Percentiles rank a stretch among this genome's conserved stretches.
Evolutionary conservation across 2,888 invertebrate species (phyloP).

Genomic region (Coelinius sp.): DNA sequence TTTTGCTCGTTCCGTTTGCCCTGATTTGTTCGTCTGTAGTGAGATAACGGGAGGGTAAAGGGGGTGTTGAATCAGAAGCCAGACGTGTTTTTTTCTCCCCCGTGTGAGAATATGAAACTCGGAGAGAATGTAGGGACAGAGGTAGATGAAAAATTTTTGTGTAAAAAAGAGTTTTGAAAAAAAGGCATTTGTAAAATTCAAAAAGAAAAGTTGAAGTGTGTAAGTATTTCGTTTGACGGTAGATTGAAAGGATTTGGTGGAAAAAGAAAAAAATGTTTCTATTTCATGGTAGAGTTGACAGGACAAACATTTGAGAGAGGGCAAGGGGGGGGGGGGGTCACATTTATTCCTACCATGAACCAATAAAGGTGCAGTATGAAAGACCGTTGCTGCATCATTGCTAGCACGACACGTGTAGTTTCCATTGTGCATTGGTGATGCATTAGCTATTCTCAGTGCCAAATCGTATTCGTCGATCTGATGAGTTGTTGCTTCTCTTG

Average conservation of each 20-base stretch:
- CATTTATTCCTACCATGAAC: conserved; percentile 70
- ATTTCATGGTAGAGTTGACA: background rate
- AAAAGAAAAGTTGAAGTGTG: conserved; percentile 8
- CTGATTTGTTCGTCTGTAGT: conserved; percentile 55
- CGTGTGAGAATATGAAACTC: conserved; percentile 32
- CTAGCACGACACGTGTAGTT: conserved; percentile 73
- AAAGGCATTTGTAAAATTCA: background rate
- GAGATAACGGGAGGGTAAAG: conserved; percentile 25
- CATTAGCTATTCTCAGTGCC: conserved; percentile 72
- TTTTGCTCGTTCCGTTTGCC: conserved; percentile 55
- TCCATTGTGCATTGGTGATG: conserved; percentile 72
- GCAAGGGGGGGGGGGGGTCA: background rate
- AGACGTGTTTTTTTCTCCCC: conserved; percentile 30
- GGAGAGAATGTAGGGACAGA: conserved; percentile 26
- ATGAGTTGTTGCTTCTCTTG: conserved; percentile 59
- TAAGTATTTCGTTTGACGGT: background rate
- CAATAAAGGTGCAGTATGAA: conserved; percentile 70
- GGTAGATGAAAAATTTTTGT: conserved; percentile 31
- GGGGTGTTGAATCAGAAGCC: conserved; percentile 33
- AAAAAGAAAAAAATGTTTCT: conserved; percentile 6
- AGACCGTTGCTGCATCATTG: conserved; percentile 71
- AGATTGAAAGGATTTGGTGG: conserved; percentile 6
- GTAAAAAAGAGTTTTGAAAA: conserved; percentile 21
- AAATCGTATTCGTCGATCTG: conserved; percentile 67
- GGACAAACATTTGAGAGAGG: background rate